phyloP scores from a whole-genome alignment of 2,888 invertebrate genomes.

The Meandrusa payeni region DNA sequence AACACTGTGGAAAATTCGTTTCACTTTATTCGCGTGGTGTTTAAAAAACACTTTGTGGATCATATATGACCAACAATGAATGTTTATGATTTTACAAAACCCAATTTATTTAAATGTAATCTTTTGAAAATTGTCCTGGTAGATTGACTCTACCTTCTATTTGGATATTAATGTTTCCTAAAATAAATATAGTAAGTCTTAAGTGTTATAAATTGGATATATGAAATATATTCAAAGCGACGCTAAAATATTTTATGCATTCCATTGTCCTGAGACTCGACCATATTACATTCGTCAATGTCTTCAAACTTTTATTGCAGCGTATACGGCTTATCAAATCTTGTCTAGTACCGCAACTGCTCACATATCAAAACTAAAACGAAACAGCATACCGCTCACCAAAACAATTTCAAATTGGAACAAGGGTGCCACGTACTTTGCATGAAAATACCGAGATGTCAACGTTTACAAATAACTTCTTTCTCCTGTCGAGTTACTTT shows the following conservation, averaged over 20 bases:
- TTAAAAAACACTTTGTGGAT: too few species aligned
- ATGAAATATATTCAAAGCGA: conserved; percentile 35
- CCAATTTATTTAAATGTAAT: too few species aligned
- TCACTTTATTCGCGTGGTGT: too few species aligned
- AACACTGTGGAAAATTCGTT: background rate
- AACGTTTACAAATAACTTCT: conserved; percentile 75
- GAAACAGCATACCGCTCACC: conserved; percentile 57
- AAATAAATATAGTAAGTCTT: too few species aligned
- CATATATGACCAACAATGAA: too few species aligned
- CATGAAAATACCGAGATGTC: conserved; percentile 74
- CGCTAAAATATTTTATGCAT: conserved; percentile 56
- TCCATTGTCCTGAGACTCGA: conserved; percentile 28
- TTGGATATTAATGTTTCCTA: too few species aligned
- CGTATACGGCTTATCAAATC: conserved; percentile 60
- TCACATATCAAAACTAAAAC: conserved; percentile 52
- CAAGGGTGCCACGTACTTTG: conserved; percentile 60
- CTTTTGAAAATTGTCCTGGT: too few species aligned
- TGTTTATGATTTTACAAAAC: too few species aligned
- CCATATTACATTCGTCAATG: conserved; percentile 71
- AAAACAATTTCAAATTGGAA: conserved; percentile 71
- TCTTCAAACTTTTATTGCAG: conserved; percentile 73
- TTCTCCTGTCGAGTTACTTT: conserved; percentile 61
- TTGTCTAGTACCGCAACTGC: conserved; percentile 44
- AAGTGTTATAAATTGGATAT: too few species aligned
- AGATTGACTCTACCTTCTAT: too few species aligned